These are phyloP conservation scores for Globodera rostochiensis DNA, from an alignment of 1,140 invertebrate species.

Conservation along the genomic window DNA sequence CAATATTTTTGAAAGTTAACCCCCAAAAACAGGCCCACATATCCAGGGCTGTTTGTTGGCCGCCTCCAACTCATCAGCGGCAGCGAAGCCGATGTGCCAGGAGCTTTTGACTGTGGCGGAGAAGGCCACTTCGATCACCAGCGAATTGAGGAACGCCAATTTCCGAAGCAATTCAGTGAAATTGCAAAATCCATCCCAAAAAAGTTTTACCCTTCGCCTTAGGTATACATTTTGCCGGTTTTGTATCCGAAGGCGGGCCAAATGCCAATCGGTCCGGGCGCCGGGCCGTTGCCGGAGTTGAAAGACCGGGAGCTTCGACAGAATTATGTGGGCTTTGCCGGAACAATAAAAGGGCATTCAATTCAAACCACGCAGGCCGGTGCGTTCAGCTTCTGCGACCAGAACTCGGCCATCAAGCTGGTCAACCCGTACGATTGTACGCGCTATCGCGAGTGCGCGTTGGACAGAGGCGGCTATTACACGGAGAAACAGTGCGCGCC, in stretches of 20 bases:
- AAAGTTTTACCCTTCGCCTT: neutral
- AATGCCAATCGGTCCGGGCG: neutral
- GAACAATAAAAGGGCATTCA: neutral
- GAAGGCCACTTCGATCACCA: conserved; percentile 1
- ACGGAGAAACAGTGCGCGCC: conserved; percentile 33
- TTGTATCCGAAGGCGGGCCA: neutral
- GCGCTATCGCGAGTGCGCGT: conserved; percentile 28
- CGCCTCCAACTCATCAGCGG: conserved; percentile 10
- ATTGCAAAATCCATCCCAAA: no score
- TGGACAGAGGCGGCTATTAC: conserved; percentile 32
- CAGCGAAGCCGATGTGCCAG: conserved; percentile 17
- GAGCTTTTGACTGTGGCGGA: conserved; percentile 13
- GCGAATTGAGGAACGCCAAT: neutral
- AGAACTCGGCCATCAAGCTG: conserved; percentile 24
- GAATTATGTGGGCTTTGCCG: conserved; percentile 18
- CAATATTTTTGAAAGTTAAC: neutral
- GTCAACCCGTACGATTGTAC: conserved; percentile 31
- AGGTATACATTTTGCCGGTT: conserved; percentile 18
- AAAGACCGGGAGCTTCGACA: conserved; percentile 1
- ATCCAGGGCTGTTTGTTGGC: conserved; percentile 19
- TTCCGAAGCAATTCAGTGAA: neutral
- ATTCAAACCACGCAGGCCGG: conserved; percentile 14
- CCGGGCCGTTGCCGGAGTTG: conserved; percentile 26
- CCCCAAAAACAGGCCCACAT: neutral
- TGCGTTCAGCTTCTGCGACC: conserved; percentile 26